Percentiles rank a stretch among this genome's conserved stretches.
phyloP scores from a whole-genome alignment of 1,140 invertebrate genomes.

The Cardiocondyla obscurior region DNA sequence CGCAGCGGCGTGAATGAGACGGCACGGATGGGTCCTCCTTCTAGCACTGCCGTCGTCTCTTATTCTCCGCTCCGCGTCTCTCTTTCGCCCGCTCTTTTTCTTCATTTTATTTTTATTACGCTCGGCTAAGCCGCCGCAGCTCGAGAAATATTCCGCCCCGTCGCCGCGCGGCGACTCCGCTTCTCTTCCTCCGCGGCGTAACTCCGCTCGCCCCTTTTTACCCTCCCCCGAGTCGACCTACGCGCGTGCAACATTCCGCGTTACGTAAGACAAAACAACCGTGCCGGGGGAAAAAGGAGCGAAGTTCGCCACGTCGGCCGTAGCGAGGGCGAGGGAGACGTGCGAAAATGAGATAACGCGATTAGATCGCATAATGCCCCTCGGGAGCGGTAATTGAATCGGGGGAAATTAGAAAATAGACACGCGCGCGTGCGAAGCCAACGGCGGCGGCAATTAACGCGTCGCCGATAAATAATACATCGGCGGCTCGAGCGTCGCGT shows the following conservation, averaged over 20 bases:
- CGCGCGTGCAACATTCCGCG: slow-evolving; percentile 24
- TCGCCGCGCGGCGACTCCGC: neutral
- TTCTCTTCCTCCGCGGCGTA: neutral
- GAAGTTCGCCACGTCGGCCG: neutral
- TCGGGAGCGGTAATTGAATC: slow-evolving; percentile 32
- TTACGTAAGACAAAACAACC: slow-evolving; percentile 47
- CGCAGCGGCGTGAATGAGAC: slow-evolving; percentile 36
- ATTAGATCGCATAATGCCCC: slow-evolving; percentile 33
- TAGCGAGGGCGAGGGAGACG: neutral
- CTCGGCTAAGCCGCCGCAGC: slow-evolving; percentile 45
- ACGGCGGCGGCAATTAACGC: slow-evolving; percentile 67
- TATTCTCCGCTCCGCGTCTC: neutral
- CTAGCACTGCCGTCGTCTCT: neutral
- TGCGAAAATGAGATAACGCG: slow-evolving; percentile 44
- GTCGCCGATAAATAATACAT: slow-evolving; percentile 74
- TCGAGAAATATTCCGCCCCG: slow-evolving; percentile 42
- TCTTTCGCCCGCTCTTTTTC: neutral
- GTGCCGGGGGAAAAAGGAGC: neutral
- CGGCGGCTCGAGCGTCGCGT: slow-evolving; percentile 64
- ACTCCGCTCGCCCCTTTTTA: neutral
- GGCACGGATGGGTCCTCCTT: slow-evolving; percentile 20
- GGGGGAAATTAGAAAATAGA: slow-evolving; percentile 38
- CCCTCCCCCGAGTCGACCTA: neutral
- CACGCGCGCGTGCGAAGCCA: slow-evolving; percentile 3
- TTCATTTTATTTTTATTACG: slow-evolving; percentile 55